Conservation (phyloP, 2,888 invertebrate genomes). For the Ligdia adustata region DNA sequence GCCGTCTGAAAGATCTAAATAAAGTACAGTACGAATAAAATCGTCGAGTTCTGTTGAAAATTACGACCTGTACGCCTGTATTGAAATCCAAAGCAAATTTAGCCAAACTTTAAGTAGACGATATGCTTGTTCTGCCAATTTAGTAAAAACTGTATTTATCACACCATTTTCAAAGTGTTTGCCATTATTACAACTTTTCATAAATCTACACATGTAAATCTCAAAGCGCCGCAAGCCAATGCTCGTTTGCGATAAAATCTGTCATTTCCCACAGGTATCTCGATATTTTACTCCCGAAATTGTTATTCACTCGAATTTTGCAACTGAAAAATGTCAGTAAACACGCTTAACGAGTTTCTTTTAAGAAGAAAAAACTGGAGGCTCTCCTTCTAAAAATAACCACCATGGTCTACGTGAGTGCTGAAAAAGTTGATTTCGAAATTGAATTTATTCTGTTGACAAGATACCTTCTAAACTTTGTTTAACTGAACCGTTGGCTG, state of each 20-base stretch:
- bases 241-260: conserved; percentile 23
- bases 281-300: conserved; percentile 14
- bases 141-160: too few species aligned
- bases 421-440: not conserved
- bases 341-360: conserved; percentile 22
- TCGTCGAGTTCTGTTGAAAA: too few species aligned
- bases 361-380: conserved; percentile 5
- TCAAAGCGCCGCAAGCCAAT: conserved; percentile 4
- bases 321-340: conserved; percentile 21
- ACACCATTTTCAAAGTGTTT: too few species aligned
- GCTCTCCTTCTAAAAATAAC: conserved; percentile 6
- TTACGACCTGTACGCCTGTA: too few species aligned
- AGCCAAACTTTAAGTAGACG: too few species aligned
- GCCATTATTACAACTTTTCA: too few species aligned
- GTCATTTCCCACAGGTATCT: conserved; percentile 16
- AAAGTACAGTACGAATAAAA: too few species aligned
- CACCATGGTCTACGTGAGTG: not conserved
- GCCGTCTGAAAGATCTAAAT: too few species aligned
- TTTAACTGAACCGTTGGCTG: too few species aligned
- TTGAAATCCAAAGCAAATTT: too few species aligned
- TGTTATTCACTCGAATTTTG: conserved; percentile 11
- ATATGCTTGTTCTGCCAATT: too few species aligned
- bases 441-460: not conserved
- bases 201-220: not conserved
- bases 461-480: too few species aligned